phyloP scores from a whole-genome alignment of 2,797 vertebrate genomes.

The Channa striata region DNA sequence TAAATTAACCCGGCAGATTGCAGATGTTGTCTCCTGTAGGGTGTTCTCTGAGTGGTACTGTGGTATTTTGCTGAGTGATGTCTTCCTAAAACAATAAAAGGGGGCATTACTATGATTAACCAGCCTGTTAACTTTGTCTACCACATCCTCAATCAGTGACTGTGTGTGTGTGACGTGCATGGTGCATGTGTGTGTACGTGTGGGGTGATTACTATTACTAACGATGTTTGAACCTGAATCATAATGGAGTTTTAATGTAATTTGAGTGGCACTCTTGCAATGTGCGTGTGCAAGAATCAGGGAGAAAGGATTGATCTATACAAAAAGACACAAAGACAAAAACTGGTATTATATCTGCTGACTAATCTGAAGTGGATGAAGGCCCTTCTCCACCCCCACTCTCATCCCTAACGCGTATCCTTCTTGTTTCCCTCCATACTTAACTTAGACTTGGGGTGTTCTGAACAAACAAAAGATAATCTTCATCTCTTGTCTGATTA shows the following conservation, averaged over 20 bases:
- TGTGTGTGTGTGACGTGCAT: constrained; percentile 28
- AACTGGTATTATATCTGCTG: constrained; percentile 47
- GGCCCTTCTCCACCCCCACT: constrained; percentile 37
- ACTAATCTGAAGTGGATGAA: constrained; percentile 54
- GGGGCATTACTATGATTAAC: constrained; percentile 81
- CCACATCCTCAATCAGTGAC: constrained; percentile 74
- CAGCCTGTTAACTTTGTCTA: constrained; percentile 72
- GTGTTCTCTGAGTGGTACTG: constrained; percentile 57
- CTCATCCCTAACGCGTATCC: background rate
- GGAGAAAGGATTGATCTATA: constrained; percentile 64
- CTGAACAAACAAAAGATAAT: constrained; percentile 71
- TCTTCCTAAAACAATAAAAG: constrained; percentile 84
- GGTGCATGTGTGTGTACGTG: constrained; percentile 21
- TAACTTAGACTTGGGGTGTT: constrained; percentile 58
- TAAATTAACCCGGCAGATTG: constrained; percentile 69
- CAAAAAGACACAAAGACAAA: constrained; percentile 43
- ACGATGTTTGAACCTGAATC: constrained; percentile 71
- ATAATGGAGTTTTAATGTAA: constrained; percentile 77
- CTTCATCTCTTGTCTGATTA: constrained; percentile 59
- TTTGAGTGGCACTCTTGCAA: constrained; percentile 66
- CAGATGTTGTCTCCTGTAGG: constrained; percentile 55
- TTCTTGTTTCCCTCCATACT: constrained; percentile 55
- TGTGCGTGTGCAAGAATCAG: constrained; percentile 62
- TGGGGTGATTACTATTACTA: constrained; percentile 70
- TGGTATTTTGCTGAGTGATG: constrained; percentile 77